These are phyloP conservation scores for Polydrusus tereticollis DNA, from an alignment of 2,888 invertebrate species.

Conservation along the genomic window DNA sequence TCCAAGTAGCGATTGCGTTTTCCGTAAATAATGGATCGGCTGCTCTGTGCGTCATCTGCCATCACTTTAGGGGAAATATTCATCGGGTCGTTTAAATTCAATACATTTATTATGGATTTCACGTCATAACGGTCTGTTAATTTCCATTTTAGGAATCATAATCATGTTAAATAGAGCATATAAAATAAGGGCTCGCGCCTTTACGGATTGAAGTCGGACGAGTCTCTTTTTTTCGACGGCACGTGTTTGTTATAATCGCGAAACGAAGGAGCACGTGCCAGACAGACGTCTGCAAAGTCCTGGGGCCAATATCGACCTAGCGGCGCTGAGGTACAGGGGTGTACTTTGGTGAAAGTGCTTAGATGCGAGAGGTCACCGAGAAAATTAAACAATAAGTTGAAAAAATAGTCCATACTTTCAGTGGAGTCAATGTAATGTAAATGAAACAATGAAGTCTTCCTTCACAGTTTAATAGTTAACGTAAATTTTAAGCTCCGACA, in stretches of 20 bases:
- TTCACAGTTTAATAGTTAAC: no score
- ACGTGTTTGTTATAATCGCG: constrained; percentile 25
- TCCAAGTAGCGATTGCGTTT: no score
- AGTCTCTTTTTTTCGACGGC: constrained; percentile 24
- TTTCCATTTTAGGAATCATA: constrained; percentile 6
- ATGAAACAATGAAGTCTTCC: no score
- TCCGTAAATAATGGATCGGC: no score
- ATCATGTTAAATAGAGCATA: background rate
- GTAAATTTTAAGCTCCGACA: no score
- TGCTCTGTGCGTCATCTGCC: no score
- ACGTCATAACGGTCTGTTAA: background rate
- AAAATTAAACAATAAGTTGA: no score
- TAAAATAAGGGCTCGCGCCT: constrained; percentile 8
- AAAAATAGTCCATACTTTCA: no score
- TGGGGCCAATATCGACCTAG: constrained; percentile 4
- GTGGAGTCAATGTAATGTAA: no score
- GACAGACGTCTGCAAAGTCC: constrained; percentile 29
- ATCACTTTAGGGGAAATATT: no score
- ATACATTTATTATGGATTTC: background rate
- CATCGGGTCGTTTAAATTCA: background rate
- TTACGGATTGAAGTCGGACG: constrained; percentile 3
- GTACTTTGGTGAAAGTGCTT: background rate
- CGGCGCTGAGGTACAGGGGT: background rate
- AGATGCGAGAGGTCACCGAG: no score
- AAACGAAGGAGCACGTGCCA: constrained; percentile 28